These are phyloP conservation scores for Synergus umbraculus DNA, from an alignment of 2,888 invertebrate genomes.

Conservation along the genomic window DNA sequence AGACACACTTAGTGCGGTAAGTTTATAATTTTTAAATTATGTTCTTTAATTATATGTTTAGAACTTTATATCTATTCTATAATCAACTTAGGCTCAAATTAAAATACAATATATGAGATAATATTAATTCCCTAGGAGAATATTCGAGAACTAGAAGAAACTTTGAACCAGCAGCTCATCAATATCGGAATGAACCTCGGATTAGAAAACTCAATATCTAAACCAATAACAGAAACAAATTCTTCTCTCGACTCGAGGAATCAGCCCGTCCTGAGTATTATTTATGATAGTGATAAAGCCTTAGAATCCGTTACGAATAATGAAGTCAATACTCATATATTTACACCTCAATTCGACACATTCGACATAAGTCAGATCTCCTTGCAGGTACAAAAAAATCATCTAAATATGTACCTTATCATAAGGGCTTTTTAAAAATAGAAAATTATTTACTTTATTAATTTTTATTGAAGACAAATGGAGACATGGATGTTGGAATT, in stretches of 20 bases:
- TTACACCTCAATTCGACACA: constrained; percentile 67
- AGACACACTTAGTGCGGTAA: constrained; percentile 73
- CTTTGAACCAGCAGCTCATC: constrained; percentile 75
- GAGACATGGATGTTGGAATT: constrained; percentile 67
- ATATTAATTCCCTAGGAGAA: constrained; percentile 67
- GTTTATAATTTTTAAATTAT: constrained; percentile 38
- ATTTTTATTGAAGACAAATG: constrained; percentile 58
- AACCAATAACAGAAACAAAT: constrained; percentile 56
- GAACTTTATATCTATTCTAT: too few relatives aligned
- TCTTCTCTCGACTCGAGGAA: constrained; percentile 54
- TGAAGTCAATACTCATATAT: constrained; percentile 59
- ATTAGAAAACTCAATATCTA: constrained; percentile 57
- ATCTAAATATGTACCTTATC: background rate
- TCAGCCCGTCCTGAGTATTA: constrained; percentile 67
- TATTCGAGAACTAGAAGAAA: constrained; percentile 76
- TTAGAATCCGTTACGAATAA: constrained; percentile 59
- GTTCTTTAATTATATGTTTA: too few relatives aligned
- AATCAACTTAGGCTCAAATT: background rate
- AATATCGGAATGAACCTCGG: constrained; percentile 70
- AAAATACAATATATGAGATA: background rate
- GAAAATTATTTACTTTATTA: background rate
- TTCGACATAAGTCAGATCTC: constrained; percentile 71
- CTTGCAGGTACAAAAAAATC: constrained; percentile 59
- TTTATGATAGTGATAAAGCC: constrained; percentile 66
- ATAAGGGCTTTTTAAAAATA: background rate